phyloP scores from a whole-genome alignment of 2,888 invertebrate genomes.

The Spilarctia lutea region DNA sequence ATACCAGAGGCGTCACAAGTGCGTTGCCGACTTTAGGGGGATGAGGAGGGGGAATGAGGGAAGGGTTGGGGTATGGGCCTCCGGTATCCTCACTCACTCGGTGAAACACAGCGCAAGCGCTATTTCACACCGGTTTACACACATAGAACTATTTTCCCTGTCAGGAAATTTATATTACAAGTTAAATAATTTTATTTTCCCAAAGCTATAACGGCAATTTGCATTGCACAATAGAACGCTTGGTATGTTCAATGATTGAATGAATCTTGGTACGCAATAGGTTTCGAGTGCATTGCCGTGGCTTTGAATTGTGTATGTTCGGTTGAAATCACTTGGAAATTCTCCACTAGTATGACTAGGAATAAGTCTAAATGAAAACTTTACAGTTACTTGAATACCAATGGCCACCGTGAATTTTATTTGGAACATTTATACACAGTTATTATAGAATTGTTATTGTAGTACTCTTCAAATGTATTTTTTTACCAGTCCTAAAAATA shows the following conservation, averaged over 20 bases:
- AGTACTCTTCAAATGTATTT: too few relatives aligned
- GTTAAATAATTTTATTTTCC: slow-evolving; percentile 5
- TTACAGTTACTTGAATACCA: background rate
- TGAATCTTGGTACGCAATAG: slow-evolving; percentile 18
- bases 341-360: background rate
- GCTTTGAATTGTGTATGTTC: slow-evolving; percentile 2
- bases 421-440: too few relatives aligned
- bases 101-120: too few relatives aligned
- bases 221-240: slow-evolving; percentile 15
- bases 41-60: too few relatives aligned
- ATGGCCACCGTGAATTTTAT: background rate
- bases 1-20: too few relatives aligned
- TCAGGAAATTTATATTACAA: background rate
- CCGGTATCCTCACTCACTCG: too few relatives aligned
- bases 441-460: too few relatives aligned
- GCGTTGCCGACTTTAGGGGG: too few relatives aligned
- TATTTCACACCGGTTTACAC: too few relatives aligned
- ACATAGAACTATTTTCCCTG: background rate
- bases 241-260: slow-evolving; percentile 22
- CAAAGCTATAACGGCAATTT: slow-evolving; percentile 13
- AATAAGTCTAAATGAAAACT: background rate
- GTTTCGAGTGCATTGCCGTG: slow-evolving; percentile 8
- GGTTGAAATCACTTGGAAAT: slow-evolving; percentile 9
- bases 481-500: too few relatives aligned
- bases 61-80: too few relatives aligned